A percentile compares a stretch with the other conserved stretches of the same genome.
Conservation (phyloP, 1,140 invertebrate genomes). For the Cydia pomonella region DNA sequence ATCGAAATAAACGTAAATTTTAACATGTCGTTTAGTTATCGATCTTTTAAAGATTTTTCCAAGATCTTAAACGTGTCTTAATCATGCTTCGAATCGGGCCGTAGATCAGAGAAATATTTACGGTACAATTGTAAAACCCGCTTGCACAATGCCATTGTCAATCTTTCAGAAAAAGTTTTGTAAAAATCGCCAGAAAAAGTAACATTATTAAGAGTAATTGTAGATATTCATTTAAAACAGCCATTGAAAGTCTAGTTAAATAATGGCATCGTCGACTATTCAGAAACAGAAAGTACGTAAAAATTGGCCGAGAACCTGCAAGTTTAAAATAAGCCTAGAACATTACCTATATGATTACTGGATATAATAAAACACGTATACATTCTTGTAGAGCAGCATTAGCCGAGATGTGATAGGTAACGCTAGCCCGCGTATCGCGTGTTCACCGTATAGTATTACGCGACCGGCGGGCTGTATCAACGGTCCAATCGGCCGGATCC, state of each 20-base stretch:
- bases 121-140: too few species aligned
- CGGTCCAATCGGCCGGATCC: constrained; percentile 75
- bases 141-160: too few species aligned
- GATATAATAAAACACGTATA: not conserved
- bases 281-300: not conserved
- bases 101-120: not conserved
- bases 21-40: too few species aligned
- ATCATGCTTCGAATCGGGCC: too few species aligned
- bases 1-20: too few species aligned
- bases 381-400: constrained; percentile 10
- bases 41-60: too few species aligned
- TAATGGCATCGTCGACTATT: not conserved
- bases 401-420: constrained; percentile 72
- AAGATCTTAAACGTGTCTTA: too few species aligned
- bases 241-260: too few species aligned
- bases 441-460: constrained; percentile 67
- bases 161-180: too few species aligned
- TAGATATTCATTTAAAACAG: too few species aligned
- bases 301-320: not conserved
- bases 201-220: too few species aligned
- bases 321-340: not conserved
- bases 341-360: not conserved
- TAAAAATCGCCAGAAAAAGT: too few species aligned
- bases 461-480: constrained; percentile 73
- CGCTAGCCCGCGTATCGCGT: constrained; percentile 74